A percentile compares a stretch with the other conserved stretches of the same genome.
These are phyloP conservation scores for Macaca mulatta DNA, from an alignment of 2,113 vertebrate species.

Conservation along the genomic window DNA sequence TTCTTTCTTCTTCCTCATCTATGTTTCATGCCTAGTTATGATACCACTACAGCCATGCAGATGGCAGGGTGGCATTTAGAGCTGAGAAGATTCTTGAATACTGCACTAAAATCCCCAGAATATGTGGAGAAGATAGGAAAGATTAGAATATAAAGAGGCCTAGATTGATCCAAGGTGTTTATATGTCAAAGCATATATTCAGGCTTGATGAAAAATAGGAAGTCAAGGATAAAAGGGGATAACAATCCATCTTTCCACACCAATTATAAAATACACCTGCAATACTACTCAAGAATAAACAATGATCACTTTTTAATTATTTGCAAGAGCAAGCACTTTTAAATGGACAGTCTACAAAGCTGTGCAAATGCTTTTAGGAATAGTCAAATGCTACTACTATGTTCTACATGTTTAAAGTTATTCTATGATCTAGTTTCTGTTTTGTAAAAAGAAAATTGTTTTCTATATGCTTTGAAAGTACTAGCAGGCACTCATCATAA, in stretches of 20 bases:
- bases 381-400: background rate
- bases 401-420: background rate
- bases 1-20: background rate
- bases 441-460: conserved; percentile 25
- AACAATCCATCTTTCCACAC: background rate
- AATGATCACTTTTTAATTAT: background rate
- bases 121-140: background rate
- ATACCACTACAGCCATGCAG: background rate
- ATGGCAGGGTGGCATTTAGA: background rate
- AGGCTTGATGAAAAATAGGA: conserved; percentile 8
- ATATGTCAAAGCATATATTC: background rate
- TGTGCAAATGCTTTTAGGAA: background rate
- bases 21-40: background rate
- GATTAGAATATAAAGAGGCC: background rate
- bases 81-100: background rate
- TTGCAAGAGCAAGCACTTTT: background rate
- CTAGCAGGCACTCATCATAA: conserved; percentile 5
- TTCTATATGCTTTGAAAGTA: conserved; percentile 32
- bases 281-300: conserved; percentile 8
- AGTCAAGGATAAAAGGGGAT: background rate
- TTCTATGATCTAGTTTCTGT: background rate
- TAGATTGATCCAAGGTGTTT: background rate
- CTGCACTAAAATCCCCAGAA: background rate
- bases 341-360: conserved; percentile 13
- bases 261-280: background rate